phyloP scores from a whole-genome alignment of 1,140 invertebrate genomes.

The Camponotus floridanus region DNA sequence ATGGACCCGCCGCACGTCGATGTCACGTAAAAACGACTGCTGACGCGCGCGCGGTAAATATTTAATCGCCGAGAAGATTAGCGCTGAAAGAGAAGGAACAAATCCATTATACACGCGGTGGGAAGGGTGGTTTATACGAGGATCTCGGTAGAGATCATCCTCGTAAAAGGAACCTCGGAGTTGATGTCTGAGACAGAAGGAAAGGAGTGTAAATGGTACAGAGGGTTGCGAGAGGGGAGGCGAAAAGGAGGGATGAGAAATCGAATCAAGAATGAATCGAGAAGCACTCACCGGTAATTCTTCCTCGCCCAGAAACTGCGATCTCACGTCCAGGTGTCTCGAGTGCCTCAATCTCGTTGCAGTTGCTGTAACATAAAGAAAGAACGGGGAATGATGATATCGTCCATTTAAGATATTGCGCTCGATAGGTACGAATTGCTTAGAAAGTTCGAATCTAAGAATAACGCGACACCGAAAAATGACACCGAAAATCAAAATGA shows the following conservation, averaged over 20 bases:
- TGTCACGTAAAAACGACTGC: slow-evolving; percentile 8
- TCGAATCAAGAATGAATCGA: slow-evolving; percentile 73
- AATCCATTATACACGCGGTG: slow-evolving; percentile 43
- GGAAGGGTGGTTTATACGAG: slow-evolving; percentile 37
- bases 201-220: slow-evolving; percentile 19
- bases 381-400: slow-evolving; percentile 52
- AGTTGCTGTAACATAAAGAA: slow-evolving; percentile 80
- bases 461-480: slow-evolving; percentile 24
- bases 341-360: slow-evolving; percentile 82
- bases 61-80: slow-evolving; percentile 35
- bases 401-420: slow-evolving; percentile 61
- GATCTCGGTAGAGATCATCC: slow-evolving; percentile 40
- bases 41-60: slow-evolving; percentile 43
- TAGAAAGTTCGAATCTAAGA: background rate
- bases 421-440: slow-evolving; percentile 17
- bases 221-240: background rate
- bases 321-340: slow-evolving; percentile 79
- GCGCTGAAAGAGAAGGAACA: slow-evolving; percentile 7
- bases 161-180: slow-evolving; percentile 32
- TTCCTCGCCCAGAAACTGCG: slow-evolving; percentile 72
- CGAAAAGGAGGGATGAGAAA: slow-evolving; percentile 47
- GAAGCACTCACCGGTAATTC: slow-evolving; percentile 81
- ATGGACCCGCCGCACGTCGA: background rate
- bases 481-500: background rate
- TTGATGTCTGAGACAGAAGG: slow-evolving; percentile 44